Percentiles rank a stretch among this genome's conserved stretches.
These are phyloP conservation scores for Drosophila ezoana DNA, from an alignment of 2,888 invertebrate species.

Conservation along the genomic window DNA sequence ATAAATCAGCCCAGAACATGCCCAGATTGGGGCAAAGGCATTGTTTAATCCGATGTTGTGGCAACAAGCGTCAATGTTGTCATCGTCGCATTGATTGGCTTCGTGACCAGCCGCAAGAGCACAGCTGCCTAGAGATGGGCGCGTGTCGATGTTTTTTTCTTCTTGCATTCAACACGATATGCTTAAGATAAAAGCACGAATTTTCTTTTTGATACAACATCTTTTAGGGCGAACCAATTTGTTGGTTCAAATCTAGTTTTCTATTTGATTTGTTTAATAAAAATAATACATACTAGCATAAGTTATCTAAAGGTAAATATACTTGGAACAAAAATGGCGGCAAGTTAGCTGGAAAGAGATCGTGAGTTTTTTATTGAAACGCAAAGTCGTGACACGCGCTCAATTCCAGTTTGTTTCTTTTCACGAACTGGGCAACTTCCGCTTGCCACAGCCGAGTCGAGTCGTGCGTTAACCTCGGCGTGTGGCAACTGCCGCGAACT, in stretches of 20 bases:
- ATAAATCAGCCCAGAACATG: slow-evolving; percentile 56
- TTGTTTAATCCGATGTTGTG: slow-evolving; percentile 13
- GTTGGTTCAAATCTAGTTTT: no score
- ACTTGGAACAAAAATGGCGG: no score
- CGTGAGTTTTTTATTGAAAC: neutral
- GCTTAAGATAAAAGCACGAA: neutral
- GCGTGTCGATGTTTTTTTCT: neutral
- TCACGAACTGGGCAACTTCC: slow-evolving; percentile 51
- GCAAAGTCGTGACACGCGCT: neutral
- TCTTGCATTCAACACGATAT: no score
- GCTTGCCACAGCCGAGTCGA: slow-evolving; percentile 47
- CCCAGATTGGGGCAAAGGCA: slow-evolving; percentile 12
- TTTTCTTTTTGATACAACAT: no score
- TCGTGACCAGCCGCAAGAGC: slow-evolving; percentile 52
- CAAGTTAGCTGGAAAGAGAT: no score
- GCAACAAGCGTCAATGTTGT: slow-evolving; percentile 43
- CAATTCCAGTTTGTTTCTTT: neutral
- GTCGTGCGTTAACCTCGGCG: slow-evolving; percentile 69
- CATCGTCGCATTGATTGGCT: slow-evolving; percentile 47
- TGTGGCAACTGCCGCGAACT: slow-evolving; percentile 22
- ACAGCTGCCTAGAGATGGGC: slow-evolving; percentile 14
- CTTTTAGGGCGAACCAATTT: no score
- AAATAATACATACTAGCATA: no score
- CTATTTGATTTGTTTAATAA: no score
- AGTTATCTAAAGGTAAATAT: no score